Base-by-base conservation (phyloP, 2,797 vertebrate species). In the Triplophysa yarkandensis region DNA sequence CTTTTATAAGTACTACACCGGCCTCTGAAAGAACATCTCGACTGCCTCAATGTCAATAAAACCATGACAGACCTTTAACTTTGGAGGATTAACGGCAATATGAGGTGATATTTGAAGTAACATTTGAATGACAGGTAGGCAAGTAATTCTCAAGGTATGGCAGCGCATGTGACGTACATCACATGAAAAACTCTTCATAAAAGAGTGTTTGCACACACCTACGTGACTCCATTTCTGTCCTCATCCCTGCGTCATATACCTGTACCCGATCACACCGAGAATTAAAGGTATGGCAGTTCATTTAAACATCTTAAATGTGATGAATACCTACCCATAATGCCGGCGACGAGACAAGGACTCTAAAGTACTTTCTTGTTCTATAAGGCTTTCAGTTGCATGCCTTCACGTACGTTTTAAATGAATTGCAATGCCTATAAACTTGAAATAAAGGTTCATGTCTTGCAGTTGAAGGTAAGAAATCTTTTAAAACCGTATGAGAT, bases 21-120 rank as follows among this genome's bases (percentile, higher is more conserved):
- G 27, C 17, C 36, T 74, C 27, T 58, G 19, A 66, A 67, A 74
- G 62, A 66, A 46, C 71, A 74, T 44, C 25, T 9, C 0, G 9
- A 41, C 50, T 74, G 61, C 44, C 71, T 74, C 61, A 74, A 74
- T 58, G 72, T 67, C 72, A 67, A 74, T 74, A 60, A 19, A 48
- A 19, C 34, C 64, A 30, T 58, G 72, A 66, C 27, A 67, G 39
- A 48, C 52, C 30, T 74, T 58, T 39, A 66, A 57, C 71, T 34
- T 11, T 43, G 11, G 14, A 46, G 62, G 52, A 66, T 67, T 67
- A 67, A 36, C 66, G 21, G 41, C 0, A 13, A 58, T 46, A 67
- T 48, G 16, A 66, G 58, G 41, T 60, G 72, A 7, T 67, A 74
- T 74, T 46, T 74, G 28, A 74, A 16, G 27, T 58, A 74, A 66